phyloP scores from a whole-genome alignment of 2,113 vertebrate species.

The Saimiri boliviensis region DNA sequence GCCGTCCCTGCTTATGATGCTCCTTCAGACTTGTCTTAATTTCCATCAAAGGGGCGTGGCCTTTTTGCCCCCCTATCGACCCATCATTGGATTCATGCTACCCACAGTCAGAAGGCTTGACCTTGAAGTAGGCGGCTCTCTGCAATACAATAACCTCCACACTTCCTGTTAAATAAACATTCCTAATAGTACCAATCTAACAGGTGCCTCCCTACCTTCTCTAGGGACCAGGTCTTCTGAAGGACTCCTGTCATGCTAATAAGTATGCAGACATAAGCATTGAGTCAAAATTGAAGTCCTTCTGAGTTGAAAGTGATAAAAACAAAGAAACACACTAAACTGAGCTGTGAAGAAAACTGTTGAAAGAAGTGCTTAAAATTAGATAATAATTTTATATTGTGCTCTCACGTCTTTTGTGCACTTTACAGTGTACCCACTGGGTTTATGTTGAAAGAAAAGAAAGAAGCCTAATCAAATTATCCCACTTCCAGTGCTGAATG shows the following conservation, averaged over 20 bases:
- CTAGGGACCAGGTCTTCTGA: background rate
- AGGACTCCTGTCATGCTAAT: background rate
- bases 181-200: background rate
- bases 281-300: background rate
- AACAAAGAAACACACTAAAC: background rate
- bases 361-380: background rate
- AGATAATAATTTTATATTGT: background rate
- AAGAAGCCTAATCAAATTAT: background rate
- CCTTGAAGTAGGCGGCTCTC: background rate
- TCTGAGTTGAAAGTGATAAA: background rate
- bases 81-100: background rate
- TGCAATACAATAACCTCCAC: background rate
- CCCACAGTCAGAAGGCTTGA: background rate
- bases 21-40: background rate
- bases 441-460: background rate
- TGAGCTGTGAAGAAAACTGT: background rate
- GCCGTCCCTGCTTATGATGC: background rate
- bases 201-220: background rate
- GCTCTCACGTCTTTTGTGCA: background rate
- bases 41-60: background rate
- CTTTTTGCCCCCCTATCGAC: background rate
- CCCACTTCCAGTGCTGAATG: background rate
- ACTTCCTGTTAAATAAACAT: background rate
- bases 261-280: background rate
- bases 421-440: background rate